phyloP scores from a whole-genome alignment of 2,113 vertebrate genomes.

The Notechis scutatus region DNA sequence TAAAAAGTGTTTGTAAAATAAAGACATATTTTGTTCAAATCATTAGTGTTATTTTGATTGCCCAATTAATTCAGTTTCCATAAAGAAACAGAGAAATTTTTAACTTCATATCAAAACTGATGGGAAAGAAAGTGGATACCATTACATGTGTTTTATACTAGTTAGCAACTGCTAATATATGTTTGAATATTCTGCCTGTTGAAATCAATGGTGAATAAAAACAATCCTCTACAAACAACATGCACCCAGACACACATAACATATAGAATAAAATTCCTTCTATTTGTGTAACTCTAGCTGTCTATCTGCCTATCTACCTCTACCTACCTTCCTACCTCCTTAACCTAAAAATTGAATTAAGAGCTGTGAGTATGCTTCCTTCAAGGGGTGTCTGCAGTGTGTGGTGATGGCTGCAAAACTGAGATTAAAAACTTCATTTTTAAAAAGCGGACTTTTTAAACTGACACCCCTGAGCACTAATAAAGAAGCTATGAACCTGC shows the following conservation, averaged over 20 bases:
- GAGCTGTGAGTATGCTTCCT: not conserved
- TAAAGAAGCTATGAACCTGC: not conserved
- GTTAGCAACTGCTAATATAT: not conserved
- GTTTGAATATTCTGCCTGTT: not conserved
- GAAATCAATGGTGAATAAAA: conserved; percentile 20
- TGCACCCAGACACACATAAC: not conserved
- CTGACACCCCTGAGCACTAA: not conserved
- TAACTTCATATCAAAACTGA: not conserved
- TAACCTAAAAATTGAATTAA: not conserved
- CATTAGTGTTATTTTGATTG: not conserved
- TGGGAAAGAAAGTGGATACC: not conserved
- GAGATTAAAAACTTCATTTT: not conserved
- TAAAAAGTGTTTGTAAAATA: not conserved
- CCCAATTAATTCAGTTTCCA: not conserved
- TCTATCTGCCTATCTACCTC: not conserved
- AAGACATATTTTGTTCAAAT: not conserved
- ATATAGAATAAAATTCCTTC: not conserved
- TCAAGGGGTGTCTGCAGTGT: not conserved
- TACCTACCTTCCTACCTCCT: not conserved
- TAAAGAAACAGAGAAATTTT: not conserved
- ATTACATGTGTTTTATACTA: not conserved
- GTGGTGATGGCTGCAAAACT: not conserved
- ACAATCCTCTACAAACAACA: not conserved
- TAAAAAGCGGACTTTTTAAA: not conserved
- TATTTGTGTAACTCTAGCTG: not conserved